Conservation (phyloP, 1,140 invertebrate species). For the Monomorium pharaonis region DNA sequence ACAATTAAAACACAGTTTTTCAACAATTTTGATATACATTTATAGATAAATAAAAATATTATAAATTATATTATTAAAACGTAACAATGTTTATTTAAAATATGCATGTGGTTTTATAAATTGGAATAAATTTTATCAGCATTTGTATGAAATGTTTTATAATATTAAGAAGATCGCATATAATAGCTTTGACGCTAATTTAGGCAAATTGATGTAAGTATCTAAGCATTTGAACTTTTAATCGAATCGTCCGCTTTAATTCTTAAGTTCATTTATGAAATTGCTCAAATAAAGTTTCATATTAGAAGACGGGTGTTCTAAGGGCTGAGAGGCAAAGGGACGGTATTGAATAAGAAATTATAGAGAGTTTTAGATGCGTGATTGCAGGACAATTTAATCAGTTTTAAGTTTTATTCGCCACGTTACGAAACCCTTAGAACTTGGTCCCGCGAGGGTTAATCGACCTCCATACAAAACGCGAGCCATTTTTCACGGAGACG, state of each 20-base stretch:
- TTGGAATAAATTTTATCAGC: not conserved
- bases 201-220: not conserved
- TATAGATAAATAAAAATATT: not conserved
- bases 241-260: not conserved
- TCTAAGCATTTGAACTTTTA: not conserved
- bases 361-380: not conserved
- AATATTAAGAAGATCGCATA: not conserved
- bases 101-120: not conserved
- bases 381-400: constrained; percentile 16
- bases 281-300: not conserved
- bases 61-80: not conserved
- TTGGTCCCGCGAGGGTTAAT: constrained; percentile 39
- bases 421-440: constrained; percentile 4
- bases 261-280: constrained; percentile 2
- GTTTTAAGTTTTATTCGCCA: not conserved
- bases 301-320: not conserved
- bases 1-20: too few relatives aligned
- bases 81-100: not conserved
- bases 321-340: not conserved
- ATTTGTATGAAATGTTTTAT: not conserved
- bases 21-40: not conserved
- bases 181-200: not conserved
- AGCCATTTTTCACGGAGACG: constrained; percentile 48
- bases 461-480: constrained; percentile 48
- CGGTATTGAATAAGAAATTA: not conserved